Evolutionary conservation across 2,797 vertebrate genomes (phyloP).

Genomic region (Eremophila alpestris): DNA sequence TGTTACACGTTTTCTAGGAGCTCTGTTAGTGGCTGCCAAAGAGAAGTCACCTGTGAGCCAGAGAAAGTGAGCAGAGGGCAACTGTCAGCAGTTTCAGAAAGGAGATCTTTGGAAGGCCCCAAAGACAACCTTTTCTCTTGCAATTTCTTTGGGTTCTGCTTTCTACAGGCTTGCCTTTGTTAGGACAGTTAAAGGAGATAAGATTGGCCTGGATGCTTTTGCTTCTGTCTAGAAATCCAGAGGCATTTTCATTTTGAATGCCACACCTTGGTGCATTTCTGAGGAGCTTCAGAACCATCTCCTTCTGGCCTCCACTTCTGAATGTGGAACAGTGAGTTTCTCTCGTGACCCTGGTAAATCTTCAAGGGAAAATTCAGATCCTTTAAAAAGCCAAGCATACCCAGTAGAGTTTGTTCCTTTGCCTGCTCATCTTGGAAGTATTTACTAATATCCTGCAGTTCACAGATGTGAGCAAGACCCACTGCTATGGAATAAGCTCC

Average conservation of each 20-base stretch:
- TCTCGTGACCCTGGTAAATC: neutral
- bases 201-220: neutral
- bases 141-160: neutral
- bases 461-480: neutral
- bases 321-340: rapidly evolving
- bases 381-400: neutral
- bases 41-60: conserved; percentile 10
- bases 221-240: neutral
- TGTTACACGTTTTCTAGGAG: neutral
- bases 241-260: neutral
- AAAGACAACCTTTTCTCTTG: neutral
- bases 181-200: neutral
- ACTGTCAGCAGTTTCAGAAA: neutral
- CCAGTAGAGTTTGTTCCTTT: neutral
- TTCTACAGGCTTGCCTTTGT: neutral
- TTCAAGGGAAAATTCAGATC: neutral
- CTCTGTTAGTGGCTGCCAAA: neutral
- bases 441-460: neutral
- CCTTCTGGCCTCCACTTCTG: neutral
- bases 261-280: neutral
- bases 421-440: neutral
- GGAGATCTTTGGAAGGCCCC: neutral
- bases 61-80: neutral
- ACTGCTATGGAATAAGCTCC: neutral
- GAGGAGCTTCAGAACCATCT: neutral